A percentile compares a stretch with the other conserved stretches of the same genome.
Conservation (phyloP, 2,888 invertebrate genomes). For the Polia nebulosa region DNA sequence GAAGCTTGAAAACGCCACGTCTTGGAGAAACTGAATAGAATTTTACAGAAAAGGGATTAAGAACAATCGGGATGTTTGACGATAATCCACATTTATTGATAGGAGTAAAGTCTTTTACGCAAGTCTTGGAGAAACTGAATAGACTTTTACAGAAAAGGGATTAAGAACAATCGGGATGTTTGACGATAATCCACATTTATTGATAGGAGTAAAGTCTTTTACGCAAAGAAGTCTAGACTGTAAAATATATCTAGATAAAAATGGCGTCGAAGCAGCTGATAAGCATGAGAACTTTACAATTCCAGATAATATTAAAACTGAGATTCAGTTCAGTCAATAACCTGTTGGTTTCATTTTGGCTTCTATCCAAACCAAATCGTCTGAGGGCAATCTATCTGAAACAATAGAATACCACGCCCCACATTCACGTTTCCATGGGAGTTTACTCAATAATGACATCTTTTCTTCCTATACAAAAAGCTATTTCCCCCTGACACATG, state of each 20-base stretch:
- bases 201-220: neutral
- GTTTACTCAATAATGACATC: slow-evolving; percentile 28
- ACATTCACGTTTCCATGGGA: neutral
- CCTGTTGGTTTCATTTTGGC: slow-evolving; percentile 40
- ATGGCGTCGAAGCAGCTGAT: slow-evolving; percentile 21
- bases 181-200: slow-evolving; percentile 6
- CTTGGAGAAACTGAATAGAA: slow-evolving; percentile 18
- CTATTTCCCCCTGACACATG: slow-evolving; percentile 15
- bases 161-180: slow-evolving; percentile 7
- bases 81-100: slow-evolving; percentile 3
- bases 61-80: slow-evolving; percentile 11
- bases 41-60: slow-evolving; percentile 6
- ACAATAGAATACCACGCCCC: slow-evolving; percentile 24
- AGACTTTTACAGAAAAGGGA: slow-evolving; percentile 5
- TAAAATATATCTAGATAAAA: slow-evolving; percentile 33
- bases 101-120: neutral
- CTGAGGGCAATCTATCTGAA: slow-evolving; percentile 22
- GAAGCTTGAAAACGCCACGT: slow-evolving; percentile 51
- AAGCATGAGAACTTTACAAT: slow-evolving; percentile 27
- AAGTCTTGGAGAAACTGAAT: slow-evolving; percentile 25
- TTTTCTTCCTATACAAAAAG: slow-evolving; percentile 29
- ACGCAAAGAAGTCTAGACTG: slow-evolving; percentile 23
- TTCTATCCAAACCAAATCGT: slow-evolving; percentile 41
- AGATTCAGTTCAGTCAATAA: slow-evolving; percentile 54
- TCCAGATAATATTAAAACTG: slow-evolving; percentile 33